Percentiles rank a stretch among this genome's conserved stretches.
Evolutionary conservation across 2,888 invertebrate genomes (phyloP).

Genomic region (Endotricha flammealis): DNA sequence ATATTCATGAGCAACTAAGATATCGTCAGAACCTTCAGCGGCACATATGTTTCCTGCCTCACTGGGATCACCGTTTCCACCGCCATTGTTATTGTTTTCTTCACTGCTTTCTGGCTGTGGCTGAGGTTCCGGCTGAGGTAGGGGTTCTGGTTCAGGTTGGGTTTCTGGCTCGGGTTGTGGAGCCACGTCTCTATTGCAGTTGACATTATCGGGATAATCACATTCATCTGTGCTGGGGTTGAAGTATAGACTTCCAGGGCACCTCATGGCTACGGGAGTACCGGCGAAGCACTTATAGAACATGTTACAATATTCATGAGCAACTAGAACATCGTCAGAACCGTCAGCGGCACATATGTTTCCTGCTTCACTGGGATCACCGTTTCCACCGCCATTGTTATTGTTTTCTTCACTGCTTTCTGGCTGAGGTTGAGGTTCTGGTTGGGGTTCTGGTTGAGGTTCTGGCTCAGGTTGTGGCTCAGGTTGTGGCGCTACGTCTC

Average conservation of each 20-base stretch:
- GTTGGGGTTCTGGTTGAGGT: conserved; percentile 12
- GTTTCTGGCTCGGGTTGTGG: conserved; percentile 18
- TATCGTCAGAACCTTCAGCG: conserved; percentile 25
- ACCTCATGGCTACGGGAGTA: conserved; percentile 22
- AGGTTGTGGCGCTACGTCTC: conserved; percentile 15
- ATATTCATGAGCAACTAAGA: conserved; percentile 29
- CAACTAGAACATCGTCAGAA: conserved; percentile 29
- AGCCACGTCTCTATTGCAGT: conserved; percentile 25
- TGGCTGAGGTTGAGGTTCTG: conserved; percentile 1
- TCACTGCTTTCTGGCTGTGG: too few species aligned
- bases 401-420: conserved; percentile 9
- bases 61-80: conserved; percentile 21
- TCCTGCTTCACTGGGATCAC: conserved; percentile 28
- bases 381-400: conserved; percentile 15
- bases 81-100: not conserved
- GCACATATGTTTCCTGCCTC: conserved; percentile 23
- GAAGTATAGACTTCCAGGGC: conserved; percentile 25
- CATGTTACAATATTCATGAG: conserved; percentile 37
- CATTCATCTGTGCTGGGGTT: conserved; percentile 28
- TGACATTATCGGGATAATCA: conserved; percentile 33
- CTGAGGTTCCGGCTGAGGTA: conserved; percentile 2
- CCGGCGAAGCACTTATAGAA: conserved; percentile 35
- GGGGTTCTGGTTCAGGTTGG: conserved; percentile 15
- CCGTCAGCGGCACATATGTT: conserved; percentile 25
- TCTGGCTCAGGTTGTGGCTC: conserved; percentile 15